Evolutionary conservation across 2,113 vertebrate species (phyloP).

Genomic region (Saguinus midas): DNA sequence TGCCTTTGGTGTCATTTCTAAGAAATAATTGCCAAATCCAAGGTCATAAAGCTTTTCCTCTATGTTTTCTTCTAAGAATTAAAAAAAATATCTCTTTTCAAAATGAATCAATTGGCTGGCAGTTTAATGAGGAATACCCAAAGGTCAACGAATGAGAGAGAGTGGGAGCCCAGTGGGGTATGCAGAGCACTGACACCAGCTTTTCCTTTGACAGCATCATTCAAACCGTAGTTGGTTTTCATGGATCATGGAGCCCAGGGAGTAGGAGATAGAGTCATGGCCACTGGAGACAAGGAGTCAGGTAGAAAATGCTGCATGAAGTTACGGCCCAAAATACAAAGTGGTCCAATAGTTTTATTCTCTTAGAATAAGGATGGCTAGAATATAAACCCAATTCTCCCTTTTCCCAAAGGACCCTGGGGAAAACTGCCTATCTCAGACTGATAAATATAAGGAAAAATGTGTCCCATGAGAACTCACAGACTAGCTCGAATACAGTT

Average conservation of each 20-base stretch:
- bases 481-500: not conserved
- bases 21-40: not conserved
- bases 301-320: not conserved
- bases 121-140: not conserved
- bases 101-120: not conserved
- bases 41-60: not conserved
- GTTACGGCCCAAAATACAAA: not conserved
- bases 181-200: not conserved
- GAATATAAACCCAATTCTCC: not conserved
- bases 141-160: not conserved
- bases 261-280: not conserved
- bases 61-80: not conserved
- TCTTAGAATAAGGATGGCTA: not conserved
- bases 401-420: not conserved
- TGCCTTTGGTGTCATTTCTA: not conserved
- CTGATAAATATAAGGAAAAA: not conserved
- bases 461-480: not conserved
- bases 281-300: not conserved
- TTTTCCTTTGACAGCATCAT: not conserved
- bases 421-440: not conserved
- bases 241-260: not conserved
- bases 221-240: not conserved
- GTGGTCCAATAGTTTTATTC: not conserved
- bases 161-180: not conserved
- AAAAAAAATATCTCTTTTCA: not conserved